Conservation (phyloP, 2,113 vertebrate genomes). For the Psammodynastes pulverulentus region DNA sequence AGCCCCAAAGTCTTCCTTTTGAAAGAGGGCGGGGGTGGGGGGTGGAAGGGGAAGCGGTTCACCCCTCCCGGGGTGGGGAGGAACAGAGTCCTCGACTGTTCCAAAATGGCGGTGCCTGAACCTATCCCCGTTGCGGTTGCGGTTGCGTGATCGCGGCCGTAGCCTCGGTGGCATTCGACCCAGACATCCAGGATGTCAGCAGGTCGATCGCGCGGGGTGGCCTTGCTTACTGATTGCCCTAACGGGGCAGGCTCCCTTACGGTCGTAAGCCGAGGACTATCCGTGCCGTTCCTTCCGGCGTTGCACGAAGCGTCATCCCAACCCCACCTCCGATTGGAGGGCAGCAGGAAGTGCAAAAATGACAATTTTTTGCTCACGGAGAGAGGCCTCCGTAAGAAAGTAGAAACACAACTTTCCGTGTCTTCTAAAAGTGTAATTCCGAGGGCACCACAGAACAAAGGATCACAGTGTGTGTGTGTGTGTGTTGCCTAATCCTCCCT, state of each 20-base stretch:
- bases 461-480: background rate
- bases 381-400: background rate
- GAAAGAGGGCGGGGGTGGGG: background rate
- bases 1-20: background rate
- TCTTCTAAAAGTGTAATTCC: background rate
- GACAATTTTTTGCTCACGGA: background rate
- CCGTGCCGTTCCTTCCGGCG: background rate
- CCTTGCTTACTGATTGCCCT: background rate
- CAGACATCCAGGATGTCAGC: background rate
- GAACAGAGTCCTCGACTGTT: background rate
- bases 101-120: background rate
- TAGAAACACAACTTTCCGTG: background rate
- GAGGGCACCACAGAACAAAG: background rate
- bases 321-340: background rate
- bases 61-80: background rate
- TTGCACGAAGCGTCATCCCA: background rate
- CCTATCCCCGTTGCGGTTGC: too few relatives aligned
- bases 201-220: background rate
- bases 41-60: background rate
- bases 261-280: background rate
- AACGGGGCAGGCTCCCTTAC: background rate
- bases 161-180: background rate
- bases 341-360: background rate
- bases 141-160: too few relatives aligned
- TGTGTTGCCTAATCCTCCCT: background rate